phyloP scores from a whole-genome alignment of 2,888 invertebrate species.

The Lingula anatina region DNA sequence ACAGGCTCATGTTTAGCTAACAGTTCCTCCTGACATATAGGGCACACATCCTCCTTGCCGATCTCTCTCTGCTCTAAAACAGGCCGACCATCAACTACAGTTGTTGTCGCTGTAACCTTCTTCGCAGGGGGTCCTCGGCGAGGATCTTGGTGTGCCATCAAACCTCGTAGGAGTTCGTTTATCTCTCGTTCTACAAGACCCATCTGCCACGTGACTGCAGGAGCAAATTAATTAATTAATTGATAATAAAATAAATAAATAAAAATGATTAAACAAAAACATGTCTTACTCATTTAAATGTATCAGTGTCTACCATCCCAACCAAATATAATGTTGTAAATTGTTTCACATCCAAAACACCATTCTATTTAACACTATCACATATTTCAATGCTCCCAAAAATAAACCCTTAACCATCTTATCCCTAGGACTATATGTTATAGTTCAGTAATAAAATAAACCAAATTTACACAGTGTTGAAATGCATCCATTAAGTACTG shows the following conservation, averaged over 20 bases:
- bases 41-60: conserved; percentile 48
- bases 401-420: too few species aligned
- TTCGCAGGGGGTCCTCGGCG: not conserved
- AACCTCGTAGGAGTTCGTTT: conserved; percentile 39
- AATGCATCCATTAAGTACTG: too few species aligned
- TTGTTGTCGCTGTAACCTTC: not conserved
- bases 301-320: not conserved
- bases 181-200: conserved; percentile 51
- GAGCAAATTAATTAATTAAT: too few species aligned
- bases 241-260: not conserved
- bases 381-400: too few species aligned
- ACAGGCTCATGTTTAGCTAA: conserved; percentile 45
- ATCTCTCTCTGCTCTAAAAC: conserved; percentile 41
- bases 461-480: too few species aligned
- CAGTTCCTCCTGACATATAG: conserved; percentile 52
- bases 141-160: conserved; percentile 16
- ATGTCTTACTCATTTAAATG: not conserved
- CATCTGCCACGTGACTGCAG: conserved; percentile 50
- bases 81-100: conserved; percentile 23
- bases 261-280: not conserved
- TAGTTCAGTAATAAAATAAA: too few species aligned
- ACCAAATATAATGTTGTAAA: too few species aligned
- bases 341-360: too few species aligned
- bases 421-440: too few species aligned
- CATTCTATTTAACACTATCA: too few species aligned